These are phyloP conservation scores for Cremastinae sp. DNA, from an alignment of 2,888 invertebrate genomes.

Conservation along the genomic window DNA sequence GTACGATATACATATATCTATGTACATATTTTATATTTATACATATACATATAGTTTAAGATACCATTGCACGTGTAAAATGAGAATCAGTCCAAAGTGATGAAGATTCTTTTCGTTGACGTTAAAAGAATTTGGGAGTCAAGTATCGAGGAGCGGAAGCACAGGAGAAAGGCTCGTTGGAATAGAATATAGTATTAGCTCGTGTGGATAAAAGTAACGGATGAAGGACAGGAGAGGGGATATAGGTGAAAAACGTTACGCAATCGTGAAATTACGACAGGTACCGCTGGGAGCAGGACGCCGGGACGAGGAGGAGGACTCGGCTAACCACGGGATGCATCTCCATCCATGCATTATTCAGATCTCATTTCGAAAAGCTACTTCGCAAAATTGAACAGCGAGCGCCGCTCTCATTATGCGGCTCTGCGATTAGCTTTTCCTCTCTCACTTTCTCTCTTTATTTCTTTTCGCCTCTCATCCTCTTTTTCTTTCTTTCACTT, in stretches of 20 bases:
- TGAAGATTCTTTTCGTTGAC: constrained; percentile 33
- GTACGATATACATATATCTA: too few species aligned
- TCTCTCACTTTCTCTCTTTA: constrained; percentile 12
- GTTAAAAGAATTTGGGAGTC: constrained; percentile 52
- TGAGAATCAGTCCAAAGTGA: constrained; percentile 31
- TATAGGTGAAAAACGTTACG: constrained; percentile 58
- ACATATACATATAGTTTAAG: too few species aligned
- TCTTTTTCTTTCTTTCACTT: constrained; percentile 30
- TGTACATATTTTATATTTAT: background rate
- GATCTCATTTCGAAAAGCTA: constrained; percentile 66
- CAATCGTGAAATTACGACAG: constrained; percentile 64
- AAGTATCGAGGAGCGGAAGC: constrained; percentile 38
- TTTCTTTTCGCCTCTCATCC: constrained; percentile 8
- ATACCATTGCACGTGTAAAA: too few species aligned
- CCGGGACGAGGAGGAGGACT: constrained; percentile 11
- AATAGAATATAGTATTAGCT: constrained; percentile 23
- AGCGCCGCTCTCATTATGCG: constrained; percentile 61
- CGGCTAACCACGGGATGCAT: constrained; percentile 61
- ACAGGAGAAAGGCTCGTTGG: background rate
- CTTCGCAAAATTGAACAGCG: constrained; percentile 65
- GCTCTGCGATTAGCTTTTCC: constrained; percentile 61
- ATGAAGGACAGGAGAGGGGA: constrained; percentile 17
- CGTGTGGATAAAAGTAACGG: constrained; percentile 32
- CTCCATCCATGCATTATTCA: constrained; percentile 66
- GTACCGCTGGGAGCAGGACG: constrained; percentile 24